Evolutionary conservation across 1,140 invertebrate genomes (phyloP), one percentile per base, ranked within the genome.

Genomic region (Cyphomyrmex costatus): DNA sequence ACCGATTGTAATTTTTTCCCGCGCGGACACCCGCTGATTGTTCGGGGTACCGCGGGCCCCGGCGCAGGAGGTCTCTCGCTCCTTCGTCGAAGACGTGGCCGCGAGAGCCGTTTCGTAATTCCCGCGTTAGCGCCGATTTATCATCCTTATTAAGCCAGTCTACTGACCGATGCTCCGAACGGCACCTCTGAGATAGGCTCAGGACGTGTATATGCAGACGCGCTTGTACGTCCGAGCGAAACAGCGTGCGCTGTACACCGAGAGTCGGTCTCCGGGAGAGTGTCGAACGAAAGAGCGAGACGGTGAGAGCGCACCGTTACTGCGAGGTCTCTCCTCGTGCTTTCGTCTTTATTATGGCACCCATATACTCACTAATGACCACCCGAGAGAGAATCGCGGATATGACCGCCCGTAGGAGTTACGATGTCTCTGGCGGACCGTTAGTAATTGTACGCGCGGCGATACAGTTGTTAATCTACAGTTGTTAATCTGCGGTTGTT

Each of bases 21-120:
- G 53, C 86, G 46, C 24, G 85, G 85, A 92, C 92, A 91, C 91
- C 92, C 91, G 92, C 92, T 93, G 92, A 86, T 90, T 87, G 58
- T 70, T 46, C 58, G 66, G 49, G 56, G n/a, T 56, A 79, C 68
- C 49, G 60, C 24, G 76, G 53, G 42, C 61, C 58, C 42, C 90
- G 76, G 83, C 65, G 82, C 91, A 92, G 91, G 91, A 92, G 91
- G 89, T 91, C 89, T 14, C 76, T 21, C 36, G 63, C n/a, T 70
- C 46, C 61, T 77, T 42, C 78, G 53, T 68, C 30, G 33, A 56
- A 33, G 63, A 70, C 73, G 79, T 58, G 82, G 70, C 33, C 87
- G 60, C 16, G 60, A 56, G 65, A 60, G n/a, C 63, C 63, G 58
- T 91, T 79, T 88, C 88, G 90, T 56, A 78, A 89, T 91, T 89